phyloP scores from a whole-genome alignment of 2,113 vertebrate genomes.

The Tenrec ecaudatus region DNA sequence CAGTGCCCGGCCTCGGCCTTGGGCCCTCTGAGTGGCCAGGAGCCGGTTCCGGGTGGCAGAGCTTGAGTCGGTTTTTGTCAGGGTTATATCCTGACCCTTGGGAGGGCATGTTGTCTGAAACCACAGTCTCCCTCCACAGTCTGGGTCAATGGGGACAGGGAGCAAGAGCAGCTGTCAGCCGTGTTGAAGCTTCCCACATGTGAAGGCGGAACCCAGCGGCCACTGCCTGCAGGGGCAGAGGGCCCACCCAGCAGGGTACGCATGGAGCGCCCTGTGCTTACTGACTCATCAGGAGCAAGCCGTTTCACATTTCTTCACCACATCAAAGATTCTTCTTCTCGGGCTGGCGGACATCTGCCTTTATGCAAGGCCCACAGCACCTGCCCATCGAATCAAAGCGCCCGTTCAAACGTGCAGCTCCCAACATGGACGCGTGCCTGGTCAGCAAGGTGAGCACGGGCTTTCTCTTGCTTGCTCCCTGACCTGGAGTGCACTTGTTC shows the following conservation, averaged over 20 bases:
- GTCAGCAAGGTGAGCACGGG: too few species aligned
- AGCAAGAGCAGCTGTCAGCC: neutral
- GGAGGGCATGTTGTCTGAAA: conserved; percentile 49
- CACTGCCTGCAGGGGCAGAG: too few species aligned
- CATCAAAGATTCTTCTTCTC: too few species aligned
- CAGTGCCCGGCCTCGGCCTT: neutral
- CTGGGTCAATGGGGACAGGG: neutral
- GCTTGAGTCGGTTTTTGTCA: neutral
- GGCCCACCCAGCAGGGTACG: neutral
- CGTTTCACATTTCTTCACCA: too few species aligned
- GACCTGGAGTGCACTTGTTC: too few species aligned
- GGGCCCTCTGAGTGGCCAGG: neutral
- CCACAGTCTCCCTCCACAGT: neutral
- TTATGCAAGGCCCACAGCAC: too few species aligned
- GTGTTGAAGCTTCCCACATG: neutral
- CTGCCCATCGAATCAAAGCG: too few species aligned
- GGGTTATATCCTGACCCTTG: neutral
- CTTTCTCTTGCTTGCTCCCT: too few species aligned
- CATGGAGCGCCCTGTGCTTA: neutral
- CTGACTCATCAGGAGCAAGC: too few species aligned
- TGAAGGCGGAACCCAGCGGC: neutral
- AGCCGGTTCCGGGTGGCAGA: neutral
- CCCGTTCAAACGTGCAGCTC: too few species aligned
- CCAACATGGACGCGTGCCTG: too few species aligned
- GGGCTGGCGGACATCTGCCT: too few species aligned